These are phyloP conservation scores for Flexamia atlantica DNA, from an alignment of 2,888 invertebrate genomes.

Conservation along the genomic window DNA sequence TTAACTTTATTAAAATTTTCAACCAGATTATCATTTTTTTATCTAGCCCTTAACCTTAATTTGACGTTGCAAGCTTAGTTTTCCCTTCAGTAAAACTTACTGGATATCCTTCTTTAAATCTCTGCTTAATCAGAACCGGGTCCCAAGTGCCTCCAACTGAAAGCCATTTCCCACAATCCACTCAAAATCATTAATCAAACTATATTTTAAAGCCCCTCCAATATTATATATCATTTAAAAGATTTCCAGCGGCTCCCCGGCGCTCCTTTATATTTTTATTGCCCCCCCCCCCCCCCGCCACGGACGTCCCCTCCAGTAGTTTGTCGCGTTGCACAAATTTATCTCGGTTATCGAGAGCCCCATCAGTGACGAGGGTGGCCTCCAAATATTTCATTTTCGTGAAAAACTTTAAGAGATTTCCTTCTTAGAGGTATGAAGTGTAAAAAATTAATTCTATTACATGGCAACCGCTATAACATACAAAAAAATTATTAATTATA, in stretches of 20 bases:
- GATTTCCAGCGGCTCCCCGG: slow-evolving; percentile 19
- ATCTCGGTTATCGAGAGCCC: slow-evolving; percentile 39
- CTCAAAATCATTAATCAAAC: not conserved
- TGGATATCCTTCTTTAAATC: no score
- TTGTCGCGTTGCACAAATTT: slow-evolving; percentile 41
- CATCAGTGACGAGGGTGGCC: slow-evolving; percentile 18
- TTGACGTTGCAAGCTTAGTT: no score
- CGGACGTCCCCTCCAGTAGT: slow-evolving; percentile 25
- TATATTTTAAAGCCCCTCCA: not conserved
- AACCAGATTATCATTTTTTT: no score
- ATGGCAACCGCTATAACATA: no score
- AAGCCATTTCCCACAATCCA: not conserved
- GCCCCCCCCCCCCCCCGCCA: slow-evolving; percentile 1
- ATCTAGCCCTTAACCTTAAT: no score
- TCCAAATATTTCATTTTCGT: slow-evolving; percentile 19
- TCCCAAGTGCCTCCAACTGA: no score
- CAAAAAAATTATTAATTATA: no score
- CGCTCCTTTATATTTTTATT: slow-evolving; percentile 44
- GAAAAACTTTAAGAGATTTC: not conserved
- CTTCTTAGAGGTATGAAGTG: no score
- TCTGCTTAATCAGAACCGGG: no score
- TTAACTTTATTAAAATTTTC: no score
- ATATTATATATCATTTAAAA: slow-evolving; percentile 41
- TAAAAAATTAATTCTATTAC: no score
- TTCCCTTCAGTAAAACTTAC: no score